Percentiles rank a stretch among this genome's conserved stretches.
Evolutionary conservation across 1,140 invertebrate species (phyloP).

Genomic region (Trichonephila clavata): DNA sequence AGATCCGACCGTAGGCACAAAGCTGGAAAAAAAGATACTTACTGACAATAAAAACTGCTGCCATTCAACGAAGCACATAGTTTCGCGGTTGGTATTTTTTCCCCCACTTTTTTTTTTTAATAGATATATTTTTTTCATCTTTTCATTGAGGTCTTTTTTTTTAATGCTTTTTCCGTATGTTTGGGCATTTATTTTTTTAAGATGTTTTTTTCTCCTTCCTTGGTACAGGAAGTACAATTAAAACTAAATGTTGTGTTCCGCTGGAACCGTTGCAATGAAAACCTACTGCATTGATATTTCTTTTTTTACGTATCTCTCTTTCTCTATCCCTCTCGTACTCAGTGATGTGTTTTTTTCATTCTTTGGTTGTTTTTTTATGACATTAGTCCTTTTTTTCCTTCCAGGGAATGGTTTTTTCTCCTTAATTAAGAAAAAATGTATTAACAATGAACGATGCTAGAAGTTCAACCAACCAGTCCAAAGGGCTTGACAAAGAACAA

Average conservation of each 20-base stretch:
- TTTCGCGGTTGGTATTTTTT: neutral
- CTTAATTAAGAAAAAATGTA: neutral
- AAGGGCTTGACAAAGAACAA: neutral
- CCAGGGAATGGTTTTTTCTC: neutral
- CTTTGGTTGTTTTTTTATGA: slow-evolving; percentile 22
- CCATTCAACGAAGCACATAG: slow-evolving; percentile 2
- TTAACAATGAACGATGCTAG: neutral
- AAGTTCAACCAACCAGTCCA: neutral
- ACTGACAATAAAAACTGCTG: slow-evolving; percentile 45
- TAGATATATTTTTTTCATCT: neutral
- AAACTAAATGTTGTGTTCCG: neutral
- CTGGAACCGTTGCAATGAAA: neutral
- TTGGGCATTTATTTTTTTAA: slow-evolving; percentile 19
- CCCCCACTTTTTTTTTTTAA: neutral
- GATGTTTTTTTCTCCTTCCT: neutral
- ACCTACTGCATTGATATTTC: neutral
- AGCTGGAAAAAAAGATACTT: slow-evolving; percentile 41
- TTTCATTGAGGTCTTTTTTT: neutral
- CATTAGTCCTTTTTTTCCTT: neutral
- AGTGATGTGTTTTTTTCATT: neutral
- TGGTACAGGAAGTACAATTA: slow-evolving; percentile 47
- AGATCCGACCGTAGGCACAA: neutral
- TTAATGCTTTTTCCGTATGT: neutral
- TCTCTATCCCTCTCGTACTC: neutral
- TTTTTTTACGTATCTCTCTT: neutral